Evolutionary conservation across 2,888 invertebrate species (phyloP).

Genomic region (Leuctra nigra): DNA sequence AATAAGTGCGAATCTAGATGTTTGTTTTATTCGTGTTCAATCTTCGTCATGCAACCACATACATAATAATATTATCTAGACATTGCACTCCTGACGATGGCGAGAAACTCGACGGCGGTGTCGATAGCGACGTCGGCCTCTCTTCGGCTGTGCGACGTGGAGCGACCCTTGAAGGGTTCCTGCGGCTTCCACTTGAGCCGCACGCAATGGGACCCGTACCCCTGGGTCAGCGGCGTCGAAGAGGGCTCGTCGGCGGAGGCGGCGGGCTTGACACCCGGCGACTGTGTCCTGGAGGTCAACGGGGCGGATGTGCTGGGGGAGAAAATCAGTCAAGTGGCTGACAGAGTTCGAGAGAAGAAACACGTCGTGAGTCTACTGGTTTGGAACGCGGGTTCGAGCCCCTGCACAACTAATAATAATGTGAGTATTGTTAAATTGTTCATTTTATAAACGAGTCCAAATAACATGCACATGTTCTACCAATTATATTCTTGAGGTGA

Average conservation of each 20-base stretch:
- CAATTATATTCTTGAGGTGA: too few species aligned
- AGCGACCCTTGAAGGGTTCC: slow-evolving; percentile 51
- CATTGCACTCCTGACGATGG: too few species aligned
- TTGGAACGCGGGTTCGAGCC: slow-evolving; percentile 33
- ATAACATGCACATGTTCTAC: too few species aligned
- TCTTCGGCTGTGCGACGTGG: slow-evolving; percentile 41
- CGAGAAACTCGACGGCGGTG: too few species aligned
- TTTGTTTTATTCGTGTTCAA: too few species aligned
- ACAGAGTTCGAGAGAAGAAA: slow-evolving; percentile 31
- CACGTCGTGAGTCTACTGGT: slow-evolving; percentile 30
- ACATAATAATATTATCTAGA: too few species aligned
- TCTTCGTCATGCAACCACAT: too few species aligned
- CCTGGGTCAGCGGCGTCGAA: slow-evolving; percentile 66
- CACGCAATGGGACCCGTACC: slow-evolving; percentile 75
- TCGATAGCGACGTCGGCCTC: too few species aligned
- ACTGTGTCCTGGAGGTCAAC: slow-evolving; percentile 63
- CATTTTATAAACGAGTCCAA: too few species aligned
- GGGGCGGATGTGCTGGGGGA: slow-evolving; percentile 48
- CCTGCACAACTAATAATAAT: slow-evolving; percentile 1
- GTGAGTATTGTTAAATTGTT: not conserved
- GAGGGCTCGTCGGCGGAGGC: slow-evolving; percentile 52
- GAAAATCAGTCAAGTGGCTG: slow-evolving; percentile 49
- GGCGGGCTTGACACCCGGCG: slow-evolving; percentile 60
- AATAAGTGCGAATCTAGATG: too few species aligned
- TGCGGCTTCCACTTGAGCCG: slow-evolving; percentile 67